Evolutionary conservation across 92 coral and sea anemone species (phyloP).

Genomic region (Pocillopora meandrina): DNA sequence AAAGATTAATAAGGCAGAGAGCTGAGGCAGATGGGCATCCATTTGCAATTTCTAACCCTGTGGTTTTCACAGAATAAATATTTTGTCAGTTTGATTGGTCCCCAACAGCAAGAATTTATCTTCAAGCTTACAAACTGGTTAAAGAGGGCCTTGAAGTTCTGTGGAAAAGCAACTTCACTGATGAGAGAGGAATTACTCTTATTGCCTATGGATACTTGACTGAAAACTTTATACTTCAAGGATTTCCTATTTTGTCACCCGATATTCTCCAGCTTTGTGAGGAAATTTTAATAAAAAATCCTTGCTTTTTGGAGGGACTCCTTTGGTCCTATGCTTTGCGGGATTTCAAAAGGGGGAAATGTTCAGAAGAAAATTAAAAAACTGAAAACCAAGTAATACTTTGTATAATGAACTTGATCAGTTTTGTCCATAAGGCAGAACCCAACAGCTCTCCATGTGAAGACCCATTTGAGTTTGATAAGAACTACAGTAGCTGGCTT

Average conservation of each 20-base stretch:
- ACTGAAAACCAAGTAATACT: constrained; percentile 6
- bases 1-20: not conserved
- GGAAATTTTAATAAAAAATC: not conserved
- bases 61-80: constrained; percentile 47
- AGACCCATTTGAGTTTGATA: constrained; percentile 49
- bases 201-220: constrained; percentile 55
- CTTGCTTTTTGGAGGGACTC: constrained; percentile 67
- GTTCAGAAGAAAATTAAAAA: too few relatives aligned
- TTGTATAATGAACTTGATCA: constrained; percentile 54
- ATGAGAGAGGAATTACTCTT: constrained; percentile 51
- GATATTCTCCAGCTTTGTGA: not conserved
- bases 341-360: too few relatives aligned
- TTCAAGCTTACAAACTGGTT: constrained; percentile 58
- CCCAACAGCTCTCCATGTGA: constrained; percentile 44
- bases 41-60: constrained; percentile 45
- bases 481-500: constrained; percentile 64
- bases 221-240: constrained; percentile 55
- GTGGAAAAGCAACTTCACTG: constrained; percentile 57
- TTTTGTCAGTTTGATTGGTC: constrained; percentile 59
- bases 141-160: constrained; percentile 65
- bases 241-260: constrained; percentile 11
- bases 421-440: constrained; percentile 50
- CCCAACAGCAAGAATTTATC: constrained; percentile 75
- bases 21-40: constrained; percentile 33
- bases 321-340: constrained; percentile 33